Evolutionary conservation across 2,797 vertebrate species (phyloP).

Genomic region (Galago senegalensis): DNA sequence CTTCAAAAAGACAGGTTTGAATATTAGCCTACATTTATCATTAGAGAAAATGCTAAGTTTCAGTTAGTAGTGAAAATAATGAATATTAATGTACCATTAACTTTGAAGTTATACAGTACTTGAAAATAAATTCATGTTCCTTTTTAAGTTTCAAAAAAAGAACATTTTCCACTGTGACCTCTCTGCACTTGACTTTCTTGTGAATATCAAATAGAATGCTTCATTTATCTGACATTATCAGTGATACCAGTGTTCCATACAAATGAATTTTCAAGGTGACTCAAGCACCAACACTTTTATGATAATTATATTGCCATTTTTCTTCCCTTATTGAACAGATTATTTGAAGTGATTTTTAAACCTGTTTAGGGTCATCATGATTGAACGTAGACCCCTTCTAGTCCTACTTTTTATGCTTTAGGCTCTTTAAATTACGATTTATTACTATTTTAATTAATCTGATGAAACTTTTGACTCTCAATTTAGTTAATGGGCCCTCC

Average conservation of each 20-base stretch:
- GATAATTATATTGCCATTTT: slow-evolving; percentile 35
- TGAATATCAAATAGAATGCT: slow-evolving; percentile 27
- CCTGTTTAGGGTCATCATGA: neutral
- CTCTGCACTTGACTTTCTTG: neutral
- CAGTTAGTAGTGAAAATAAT: neutral
- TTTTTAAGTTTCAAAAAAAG: neutral
- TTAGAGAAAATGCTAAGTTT: neutral
- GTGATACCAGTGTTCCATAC: neutral
- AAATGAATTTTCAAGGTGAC: slow-evolving; percentile 21
- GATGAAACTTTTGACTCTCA: neutral
- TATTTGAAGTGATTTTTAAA: neutral
- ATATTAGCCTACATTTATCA: neutral
- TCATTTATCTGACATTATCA: slow-evolving; percentile 37
- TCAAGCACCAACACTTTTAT: neutral
- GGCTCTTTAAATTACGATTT: neutral
- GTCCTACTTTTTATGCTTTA: neutral
- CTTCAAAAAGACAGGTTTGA: slow-evolving; percentile 23
- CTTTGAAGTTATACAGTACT: neutral
- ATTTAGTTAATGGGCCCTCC: neutral
- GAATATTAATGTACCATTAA: neutral
- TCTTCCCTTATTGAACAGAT: neutral
- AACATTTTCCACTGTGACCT: slow-evolving; percentile 36
- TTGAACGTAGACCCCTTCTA: neutral
- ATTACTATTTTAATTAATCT: neutral
- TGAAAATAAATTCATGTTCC: neutral